Conservation (phyloP, 2,888 invertebrate species). For the Nephrotoma guestfalica region DNA sequence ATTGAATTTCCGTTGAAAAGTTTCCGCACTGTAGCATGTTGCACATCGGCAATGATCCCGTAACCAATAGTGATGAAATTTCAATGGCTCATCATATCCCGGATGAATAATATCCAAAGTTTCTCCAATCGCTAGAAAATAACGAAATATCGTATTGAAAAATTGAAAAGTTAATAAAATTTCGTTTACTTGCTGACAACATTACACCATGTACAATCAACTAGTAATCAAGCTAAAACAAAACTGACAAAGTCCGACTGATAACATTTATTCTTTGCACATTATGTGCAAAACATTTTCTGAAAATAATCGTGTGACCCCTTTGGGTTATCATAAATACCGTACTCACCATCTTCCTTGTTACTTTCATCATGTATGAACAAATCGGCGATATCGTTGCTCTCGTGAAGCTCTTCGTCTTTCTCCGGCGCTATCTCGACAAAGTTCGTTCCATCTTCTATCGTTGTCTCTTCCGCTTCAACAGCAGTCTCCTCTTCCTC, state of each 20-base stretch:
- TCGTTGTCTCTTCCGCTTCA: neutral
- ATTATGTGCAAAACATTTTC: neutral
- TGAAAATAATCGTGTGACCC: neutral
- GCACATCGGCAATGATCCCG: conserved; percentile 38
- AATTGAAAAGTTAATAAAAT: too few relatives aligned
- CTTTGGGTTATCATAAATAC: neutral
- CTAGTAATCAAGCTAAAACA: neutral
- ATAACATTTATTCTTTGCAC: neutral
- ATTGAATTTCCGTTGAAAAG: conserved; percentile 43
- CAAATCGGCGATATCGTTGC: neutral
- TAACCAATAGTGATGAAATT: conserved; percentile 25
- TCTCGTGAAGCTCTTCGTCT: neutral
- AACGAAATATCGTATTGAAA: too few relatives aligned
- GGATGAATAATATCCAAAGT: conserved; percentile 10
- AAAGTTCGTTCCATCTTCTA: neutral
- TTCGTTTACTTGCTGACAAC: neutral
- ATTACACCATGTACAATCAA: neutral
- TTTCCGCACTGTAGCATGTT: conserved; percentile 41
- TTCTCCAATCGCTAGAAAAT: neutral
- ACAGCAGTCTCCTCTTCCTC: neutral
- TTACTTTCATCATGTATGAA: neutral
- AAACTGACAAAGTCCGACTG: neutral
- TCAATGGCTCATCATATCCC: conserved; percentile 13
- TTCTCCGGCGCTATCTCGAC: neutral
- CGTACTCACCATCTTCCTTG: neutral